Evolutionary conservation across 2,113 vertebrate genomes (phyloP), one percentile per base, ranked within the genome.

Genomic region (Pangasianodon hypophthalmus): DNA sequence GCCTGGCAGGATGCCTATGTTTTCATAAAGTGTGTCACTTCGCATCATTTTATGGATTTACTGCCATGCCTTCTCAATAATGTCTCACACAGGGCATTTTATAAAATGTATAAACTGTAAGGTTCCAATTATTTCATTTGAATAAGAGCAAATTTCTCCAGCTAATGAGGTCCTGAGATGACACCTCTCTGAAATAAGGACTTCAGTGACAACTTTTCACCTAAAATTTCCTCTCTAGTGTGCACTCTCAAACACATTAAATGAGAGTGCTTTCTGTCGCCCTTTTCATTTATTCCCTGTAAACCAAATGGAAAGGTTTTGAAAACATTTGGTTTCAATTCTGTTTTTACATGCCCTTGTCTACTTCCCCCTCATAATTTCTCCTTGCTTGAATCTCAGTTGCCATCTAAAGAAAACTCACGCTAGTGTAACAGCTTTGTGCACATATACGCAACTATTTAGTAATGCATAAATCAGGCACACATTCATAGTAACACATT

Each of bases 111-210:
- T 21, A 41, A 73, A 44, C 69, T 73, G 16, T 44, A 73, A 21
- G 18, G 26, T 88, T 52, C 58, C 60, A 77, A 81, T 88, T 67
- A 87, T 62, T 44, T 62, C 56, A 87, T 62, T n/a, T 62, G 41
- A 80, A 88, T 13, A 81, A 50, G 29, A 64, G 44, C 44, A 81
- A 46, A 64, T 58, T 29, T 60, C 29, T 10, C 5, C 5, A 58
- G 58, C 73, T 87, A 87, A 79, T 79, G 86, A 60, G 52, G 71
- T 7, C 73, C 14, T 60, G 37, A 50, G 24, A 60, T 41, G 37
- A n/a, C 41, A 69, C 44, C 13, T n/a, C 11, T 77, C 71, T 62
- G 37, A 79, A 60, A 81, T 52, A 29, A 80, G 56, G 62, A 58
- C 9, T 82, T 44, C 8, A 32, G n/a, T 67, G 32, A 69, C 48